Evolutionary conservation across 2,888 invertebrate species (phyloP).

Genomic region (Caenorhabditis becei): DNA sequence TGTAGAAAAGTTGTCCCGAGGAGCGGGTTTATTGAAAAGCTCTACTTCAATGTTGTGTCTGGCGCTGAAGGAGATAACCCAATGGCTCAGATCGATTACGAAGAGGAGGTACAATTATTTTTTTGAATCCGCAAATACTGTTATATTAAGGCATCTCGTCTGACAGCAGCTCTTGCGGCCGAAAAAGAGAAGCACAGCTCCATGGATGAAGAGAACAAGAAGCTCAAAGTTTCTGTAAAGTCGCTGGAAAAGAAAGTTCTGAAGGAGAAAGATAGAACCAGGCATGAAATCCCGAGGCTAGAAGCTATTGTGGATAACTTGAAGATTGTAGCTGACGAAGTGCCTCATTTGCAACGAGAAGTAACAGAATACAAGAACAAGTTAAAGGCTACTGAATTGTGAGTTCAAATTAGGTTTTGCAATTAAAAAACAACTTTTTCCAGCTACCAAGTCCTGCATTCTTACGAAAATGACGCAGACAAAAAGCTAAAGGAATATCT

Average conservation of each 20-base stretch:
- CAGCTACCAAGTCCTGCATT: slow-evolving; percentile 48
- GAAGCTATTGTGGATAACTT: slow-evolving; percentile 33
- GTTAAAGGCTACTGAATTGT: slow-evolving; percentile 55
- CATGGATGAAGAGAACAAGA: slow-evolving; percentile 23
- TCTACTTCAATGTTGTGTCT: slow-evolving; percentile 47
- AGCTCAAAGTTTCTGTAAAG: slow-evolving; percentile 4
- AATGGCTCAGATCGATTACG: slow-evolving; percentile 19
- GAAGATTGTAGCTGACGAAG: slow-evolving; percentile 24
- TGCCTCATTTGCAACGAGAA: slow-evolving; percentile 12
- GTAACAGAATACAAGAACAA: slow-evolving; percentile 9
- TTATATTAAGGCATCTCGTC: slow-evolving; percentile 16
- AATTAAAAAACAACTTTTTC: slow-evolving; percentile 13
- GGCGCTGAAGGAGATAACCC: neutral
- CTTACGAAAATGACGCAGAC: slow-evolving; percentile 21
- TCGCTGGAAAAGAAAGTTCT: slow-evolving; percentile 50
- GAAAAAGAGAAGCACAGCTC: slow-evolving; percentile 18
- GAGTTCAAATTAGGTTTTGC: slow-evolving; percentile 6
- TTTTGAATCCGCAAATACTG: slow-evolving; percentile 4
- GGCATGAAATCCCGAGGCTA: slow-evolving; percentile 33
- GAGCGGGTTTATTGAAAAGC: slow-evolving; percentile 55
- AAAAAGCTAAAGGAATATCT: slow-evolving; percentile 36
- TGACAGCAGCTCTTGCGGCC: slow-evolving; percentile 2
- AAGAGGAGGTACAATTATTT: slow-evolving; percentile 19
- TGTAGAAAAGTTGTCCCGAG: slow-evolving; percentile 49
- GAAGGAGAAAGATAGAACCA: slow-evolving; percentile 42